phyloP scores from a whole-genome alignment of 2,888 invertebrate genomes.

The Pandemis corylana region DNA sequence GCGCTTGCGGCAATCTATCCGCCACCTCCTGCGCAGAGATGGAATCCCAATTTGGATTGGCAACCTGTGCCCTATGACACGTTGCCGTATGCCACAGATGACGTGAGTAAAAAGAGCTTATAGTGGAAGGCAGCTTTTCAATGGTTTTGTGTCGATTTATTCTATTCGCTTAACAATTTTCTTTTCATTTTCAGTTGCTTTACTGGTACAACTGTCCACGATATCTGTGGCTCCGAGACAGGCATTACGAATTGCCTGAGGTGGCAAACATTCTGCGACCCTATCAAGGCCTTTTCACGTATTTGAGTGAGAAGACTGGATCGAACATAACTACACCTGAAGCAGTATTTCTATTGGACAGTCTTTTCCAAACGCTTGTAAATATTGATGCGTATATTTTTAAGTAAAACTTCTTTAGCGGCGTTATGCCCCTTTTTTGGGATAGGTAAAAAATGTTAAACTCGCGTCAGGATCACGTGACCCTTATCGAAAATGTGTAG shows the following conservation, averaged over 20 bases:
- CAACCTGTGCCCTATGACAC: slow-evolving; percentile 87
- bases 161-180: background rate
- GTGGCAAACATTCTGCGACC: slow-evolving; percentile 60
- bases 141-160: background rate
- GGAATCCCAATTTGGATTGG: slow-evolving; percentile 86
- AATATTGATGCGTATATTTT: background rate
- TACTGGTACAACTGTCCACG: slow-evolving; percentile 79
- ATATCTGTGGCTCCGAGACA: slow-evolving; percentile 64
- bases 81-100: slow-evolving; percentile 63
- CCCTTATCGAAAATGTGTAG: no score
- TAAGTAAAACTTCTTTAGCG: no score
- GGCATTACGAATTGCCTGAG: slow-evolving; percentile 63
- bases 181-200: slow-evolving; percentile 66
- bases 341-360: slow-evolving; percentile 78
- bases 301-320: slow-evolving; percentile 63
- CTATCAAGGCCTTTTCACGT: slow-evolving; percentile 63
- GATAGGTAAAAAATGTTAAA: no score
- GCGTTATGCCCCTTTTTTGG: no score
- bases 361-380: slow-evolving; percentile 79
- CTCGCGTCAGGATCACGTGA: no score
- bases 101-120: slow-evolving; percentile 63
- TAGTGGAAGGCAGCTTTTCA: background rate
- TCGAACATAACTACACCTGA: slow-evolving; percentile 71
- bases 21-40: slow-evolving; percentile 81
- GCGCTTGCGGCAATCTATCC: slow-evolving; percentile 89